Evolutionary conservation across 2,888 invertebrate genomes (phyloP), one percentile per base, ranked within the genome.

Genomic region (Prostheceraeus crozeri): DNA sequence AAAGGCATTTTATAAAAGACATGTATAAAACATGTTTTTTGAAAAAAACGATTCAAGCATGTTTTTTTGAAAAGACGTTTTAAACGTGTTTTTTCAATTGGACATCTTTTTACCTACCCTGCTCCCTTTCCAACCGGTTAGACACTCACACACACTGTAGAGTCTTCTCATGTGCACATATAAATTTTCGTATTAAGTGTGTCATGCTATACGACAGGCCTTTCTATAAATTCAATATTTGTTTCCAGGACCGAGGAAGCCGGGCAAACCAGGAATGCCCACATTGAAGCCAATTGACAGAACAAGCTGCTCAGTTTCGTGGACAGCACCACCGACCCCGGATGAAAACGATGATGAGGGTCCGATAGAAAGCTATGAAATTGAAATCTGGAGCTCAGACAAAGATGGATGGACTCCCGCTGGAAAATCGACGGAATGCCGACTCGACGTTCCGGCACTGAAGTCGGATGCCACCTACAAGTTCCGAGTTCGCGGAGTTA

Each of bases 261-360:
- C 63, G n/a, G 59, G 51, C 14, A 51, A 35, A 35, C 63, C 63
- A 2, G 57, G 60, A 11, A 19, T 30, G 2, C 55, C 56, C 11
- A 31, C 53, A 10, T 45, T 63, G 0, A 23, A 40, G 14, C 45
- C 61, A 28, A 31, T 63, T 11, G 40, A 53, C 0, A 40, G 40
- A 46, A 56, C 55, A 35, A 60, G 53, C 14, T 55, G 57, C 33
- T n/a, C 64, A 25, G 64, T 75, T 62, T 63, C 68, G 60, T 75
- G 74, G 74, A 63, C 67, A 62, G 66, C 70, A 60, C 73, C 75
- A 2, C n/a, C n/a, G n/a, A n/a, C n/a, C 2, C n/a, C n/a, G n/a
- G 67, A 68, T 46, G 63, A 69, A 52, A 71, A 73, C 64, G 74
- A 74, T 16, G 73, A 73, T 21, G n/a, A n/a, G n/a, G 54, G 70